A percentile compares a stretch with the other conserved stretches of the same genome.
These are phyloP conservation scores for Campoplex capitator DNA, from an alignment of 2,888 invertebrate species.

Conservation along the genomic window DNA sequence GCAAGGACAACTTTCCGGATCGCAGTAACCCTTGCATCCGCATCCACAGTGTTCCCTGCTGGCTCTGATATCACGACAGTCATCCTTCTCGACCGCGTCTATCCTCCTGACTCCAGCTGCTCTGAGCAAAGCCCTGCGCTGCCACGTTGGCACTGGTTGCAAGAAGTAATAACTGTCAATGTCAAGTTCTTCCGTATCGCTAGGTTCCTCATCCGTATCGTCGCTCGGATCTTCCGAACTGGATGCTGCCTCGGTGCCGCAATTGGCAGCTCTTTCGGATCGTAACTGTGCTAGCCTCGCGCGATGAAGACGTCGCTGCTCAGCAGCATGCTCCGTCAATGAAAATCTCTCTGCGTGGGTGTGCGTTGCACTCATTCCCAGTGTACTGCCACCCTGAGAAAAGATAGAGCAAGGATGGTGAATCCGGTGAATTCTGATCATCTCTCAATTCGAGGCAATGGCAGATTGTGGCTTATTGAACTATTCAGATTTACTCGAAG, in stretches of 20 bases:
- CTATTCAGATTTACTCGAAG: not conserved
- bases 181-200: slow-evolving; percentile 94
- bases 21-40: slow-evolving; percentile 96
- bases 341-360: slow-evolving; percentile 92
- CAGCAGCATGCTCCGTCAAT: slow-evolving; percentile 94
- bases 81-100: slow-evolving; percentile 96
- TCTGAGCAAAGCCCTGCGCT: slow-evolving; percentile 93
- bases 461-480: slow-evolving; percentile 73
- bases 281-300: slow-evolving; percentile 91
- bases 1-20: slow-evolving; percentile 98
- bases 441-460: not conserved
- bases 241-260: slow-evolving; percentile 86
- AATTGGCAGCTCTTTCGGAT: slow-evolving; percentile 88
- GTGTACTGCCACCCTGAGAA: slow-evolving; percentile 86
- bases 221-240: slow-evolving; percentile 91
- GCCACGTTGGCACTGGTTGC: slow-evolving; percentile 96
- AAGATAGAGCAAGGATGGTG: not conserved
- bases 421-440: not conserved
- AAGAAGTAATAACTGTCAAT: slow-evolving; percentile 95
- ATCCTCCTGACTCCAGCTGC: slow-evolving; percentile 98
- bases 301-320: slow-evolving; percentile 94
- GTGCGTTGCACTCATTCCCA: slow-evolving; percentile 94
- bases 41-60: slow-evolving; percentile 98
- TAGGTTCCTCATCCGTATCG: slow-evolving; percentile 93
- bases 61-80: slow-evolving; percentile 95